Percentiles rank a stretch among this genome's conserved stretches.
Evolutionary conservation across 2,888 invertebrate species (phyloP).

Genomic region (Leptinotarsa rubiginosa): DNA sequence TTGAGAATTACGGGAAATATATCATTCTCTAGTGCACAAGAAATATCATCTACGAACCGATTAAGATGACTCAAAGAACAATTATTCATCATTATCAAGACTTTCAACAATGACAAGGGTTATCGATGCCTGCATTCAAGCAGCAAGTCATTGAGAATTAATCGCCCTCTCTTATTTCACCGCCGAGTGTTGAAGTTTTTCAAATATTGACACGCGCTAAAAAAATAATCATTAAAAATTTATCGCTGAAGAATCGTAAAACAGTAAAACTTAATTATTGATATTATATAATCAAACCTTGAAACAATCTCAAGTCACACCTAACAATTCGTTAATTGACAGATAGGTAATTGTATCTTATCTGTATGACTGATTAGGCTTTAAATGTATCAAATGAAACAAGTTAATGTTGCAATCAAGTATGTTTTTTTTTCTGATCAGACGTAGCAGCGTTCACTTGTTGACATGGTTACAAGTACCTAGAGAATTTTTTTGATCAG

Average conservation of each 20-base stretch:
- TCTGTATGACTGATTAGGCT: slow-evolving; percentile 3
- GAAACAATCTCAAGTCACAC: slow-evolving; percentile 6
- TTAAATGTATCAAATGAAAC: background rate
- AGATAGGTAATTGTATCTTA: slow-evolving; percentile 9
- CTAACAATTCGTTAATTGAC: slow-evolving; percentile 1
- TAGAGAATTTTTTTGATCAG: too few species aligned
- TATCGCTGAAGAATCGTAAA: background rate
- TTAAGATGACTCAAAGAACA: background rate
- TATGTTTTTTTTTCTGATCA: background rate
- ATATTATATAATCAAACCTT: slow-evolving; percentile 10
- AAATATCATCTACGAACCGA: background rate
- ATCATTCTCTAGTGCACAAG: background rate
- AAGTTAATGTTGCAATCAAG: background rate
- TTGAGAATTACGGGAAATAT: too few species aligned
- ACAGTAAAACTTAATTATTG: slow-evolving; percentile 1
- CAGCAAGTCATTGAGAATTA: background rate
- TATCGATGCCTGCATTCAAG: background rate
- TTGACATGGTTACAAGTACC: too few species aligned
- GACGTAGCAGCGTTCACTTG: too few species aligned
- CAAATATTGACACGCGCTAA: background rate
- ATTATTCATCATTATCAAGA: background rate
- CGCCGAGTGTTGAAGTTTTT: background rate
- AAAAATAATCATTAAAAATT: background rate
- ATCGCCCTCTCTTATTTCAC: background rate
- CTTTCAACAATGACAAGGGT: background rate